A percentile compares a stretch with the other conserved stretches of the same genome.
Evolutionary conservation across 1,140 invertebrate species (phyloP).

Genomic region (Zaprionus inermis): DNA sequence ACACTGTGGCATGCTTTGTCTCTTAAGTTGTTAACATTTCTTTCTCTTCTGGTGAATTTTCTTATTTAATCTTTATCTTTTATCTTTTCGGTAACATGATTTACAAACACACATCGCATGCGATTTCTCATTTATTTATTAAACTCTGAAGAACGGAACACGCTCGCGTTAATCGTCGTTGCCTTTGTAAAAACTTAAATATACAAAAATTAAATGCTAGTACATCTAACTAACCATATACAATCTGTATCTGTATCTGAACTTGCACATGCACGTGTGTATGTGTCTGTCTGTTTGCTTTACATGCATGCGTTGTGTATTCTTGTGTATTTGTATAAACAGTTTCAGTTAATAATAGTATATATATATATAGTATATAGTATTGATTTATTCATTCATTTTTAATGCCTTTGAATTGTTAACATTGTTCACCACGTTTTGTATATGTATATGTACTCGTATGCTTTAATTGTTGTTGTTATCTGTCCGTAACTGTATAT

Average conservation of each 20-base stretch:
- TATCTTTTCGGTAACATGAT: conserved; percentile 35
- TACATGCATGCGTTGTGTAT: conserved; percentile 49
- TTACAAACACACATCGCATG: conserved; percentile 56
- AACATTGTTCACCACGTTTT: conserved; percentile 81
- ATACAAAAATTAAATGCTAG: conserved; percentile 73
- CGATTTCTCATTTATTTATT: conserved; percentile 56
- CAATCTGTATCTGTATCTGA: conserved; percentile 17
- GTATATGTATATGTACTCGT: conserved; percentile 48
- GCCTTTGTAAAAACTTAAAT: conserved; percentile 76
- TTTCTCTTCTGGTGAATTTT: conserved; percentile 36
- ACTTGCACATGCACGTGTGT: conserved; percentile 22
- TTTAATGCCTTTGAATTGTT: conserved; percentile 78
- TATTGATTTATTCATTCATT: conserved; percentile 59
- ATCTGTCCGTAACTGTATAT: conserved; percentile 16
- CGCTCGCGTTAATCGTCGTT: conserved; percentile 34
- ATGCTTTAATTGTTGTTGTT: conserved; percentile 27
- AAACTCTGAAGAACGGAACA: conserved; percentile 64
- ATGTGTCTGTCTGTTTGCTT: conserved; percentile 42
- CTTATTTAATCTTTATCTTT: conserved; percentile 7
- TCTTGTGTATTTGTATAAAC: conserved; percentile 57
- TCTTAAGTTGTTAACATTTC: conserved; percentile 36
- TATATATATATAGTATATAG: conserved; percentile 22
- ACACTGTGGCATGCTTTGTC: conserved; percentile 11
- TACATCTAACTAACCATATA: conserved; percentile 67
- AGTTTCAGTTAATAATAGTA: conserved; percentile 55